Evolutionary conservation across 2,113 vertebrate genomes (phyloP).

Genomic region (Fukomys damarensis): DNA sequence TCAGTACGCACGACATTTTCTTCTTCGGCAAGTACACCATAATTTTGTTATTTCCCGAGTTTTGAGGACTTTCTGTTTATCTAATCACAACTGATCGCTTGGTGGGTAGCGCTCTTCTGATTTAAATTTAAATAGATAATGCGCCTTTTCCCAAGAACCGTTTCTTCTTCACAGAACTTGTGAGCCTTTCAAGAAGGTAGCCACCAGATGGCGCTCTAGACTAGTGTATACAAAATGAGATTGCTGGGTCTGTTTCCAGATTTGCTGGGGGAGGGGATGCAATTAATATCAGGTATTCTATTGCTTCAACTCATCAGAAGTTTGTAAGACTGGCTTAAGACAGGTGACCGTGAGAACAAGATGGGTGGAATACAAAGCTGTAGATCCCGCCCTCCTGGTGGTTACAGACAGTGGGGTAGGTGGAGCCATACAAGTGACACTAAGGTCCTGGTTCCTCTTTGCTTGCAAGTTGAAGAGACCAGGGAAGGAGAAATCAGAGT

Average conservation of each 20-base stretch:
- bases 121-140: too few species aligned
- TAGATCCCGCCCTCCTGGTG: too few species aligned
- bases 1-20: background rate
- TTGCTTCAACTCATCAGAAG: background rate
- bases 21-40: background rate
- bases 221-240: slow-evolving; percentile 61
- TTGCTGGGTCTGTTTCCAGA: background rate
- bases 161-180: background rate
- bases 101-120: background rate
- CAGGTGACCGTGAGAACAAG: background rate
- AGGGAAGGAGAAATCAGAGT: background rate
- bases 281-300: background rate
- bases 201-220: slow-evolving; percentile 86
- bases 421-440: background rate
- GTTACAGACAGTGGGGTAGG: background rate
- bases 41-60: background rate
- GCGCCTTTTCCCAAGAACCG: background rate
- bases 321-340: background rate
- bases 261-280: background rate
- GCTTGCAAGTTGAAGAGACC: background rate
- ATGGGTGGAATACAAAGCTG: background rate
- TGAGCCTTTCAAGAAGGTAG: background rate
- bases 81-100: background rate
- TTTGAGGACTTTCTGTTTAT: background rate
- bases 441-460: too few species aligned